Evolutionary conservation across 2,113 vertebrate genomes (phyloP), one percentile per base, ranked within the genome.

Genomic region (Delphinus delphis): DNA sequence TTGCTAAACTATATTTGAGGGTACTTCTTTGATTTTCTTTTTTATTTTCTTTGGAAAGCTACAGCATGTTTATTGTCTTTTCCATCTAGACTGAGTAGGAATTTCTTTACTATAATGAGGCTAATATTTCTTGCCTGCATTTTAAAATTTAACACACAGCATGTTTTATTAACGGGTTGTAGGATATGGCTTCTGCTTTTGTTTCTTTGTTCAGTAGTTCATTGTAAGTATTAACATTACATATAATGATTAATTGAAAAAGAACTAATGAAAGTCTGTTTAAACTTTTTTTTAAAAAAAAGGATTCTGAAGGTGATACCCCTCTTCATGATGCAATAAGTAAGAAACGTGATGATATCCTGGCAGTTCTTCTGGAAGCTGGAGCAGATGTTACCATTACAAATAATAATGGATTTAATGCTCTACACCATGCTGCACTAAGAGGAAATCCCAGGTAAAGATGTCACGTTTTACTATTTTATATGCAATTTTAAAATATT

Each of bases 341-440:
- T 98, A 99, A 99, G 98, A 99, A 99, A 95, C 99, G 99, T 88
- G 99, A 99, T 95, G 99, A 99, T 98, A 99, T 99, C 98, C 98
- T 99, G 96, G 99, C 99, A 6, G 99, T 99, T 26, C 98, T 99
- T 97, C 98, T 99, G 95, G 99, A 99, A 98, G 99, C 99, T 36
- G 99, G 99, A 33, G 99, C 99, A 44, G 99, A 99, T 85, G 99
- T 99, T 97, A 99, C 99, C 68, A 99, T 99, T 98, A 99, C 99
- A 85, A 99, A 99, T 98, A 99, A 99, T 97, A 99, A 99, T 5
- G 99, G 99, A 8, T 99, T 99, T 98, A 99, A 99, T 85, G 99
- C 99, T 81, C 99, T 99, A 83, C 99, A 99, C 96, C 99, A 99
- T 0, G 99, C 99, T 13, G 99, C 99, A 6, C 98, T 99, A 50